Percentiles rank a stretch among this genome's conserved stretches.
These are phyloP conservation scores for Fopius arisanus DNA, from an alignment of 1,140 invertebrate species.

Conservation along the genomic window DNA sequence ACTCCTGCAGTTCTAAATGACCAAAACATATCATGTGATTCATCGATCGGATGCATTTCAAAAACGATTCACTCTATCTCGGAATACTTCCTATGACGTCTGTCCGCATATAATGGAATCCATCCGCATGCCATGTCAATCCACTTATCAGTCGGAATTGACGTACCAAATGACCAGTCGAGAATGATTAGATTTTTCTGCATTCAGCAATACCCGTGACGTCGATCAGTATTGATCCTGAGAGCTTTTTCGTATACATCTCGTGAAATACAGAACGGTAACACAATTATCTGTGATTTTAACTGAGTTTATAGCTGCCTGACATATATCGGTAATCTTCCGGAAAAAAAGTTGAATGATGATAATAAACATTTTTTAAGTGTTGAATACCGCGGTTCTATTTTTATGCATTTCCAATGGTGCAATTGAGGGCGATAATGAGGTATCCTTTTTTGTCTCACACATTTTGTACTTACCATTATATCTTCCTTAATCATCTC, in stretches of 20 bases:
- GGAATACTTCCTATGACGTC: no score
- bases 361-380: background rate
- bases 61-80: no score
- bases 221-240: background rate
- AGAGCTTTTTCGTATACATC: background rate
- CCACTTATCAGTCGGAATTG: no score
- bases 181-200: background rate
- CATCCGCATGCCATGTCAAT: no score
- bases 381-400: background rate
- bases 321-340: background rate
- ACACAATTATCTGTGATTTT: background rate
- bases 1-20: no score
- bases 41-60: background rate
- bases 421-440: no score
- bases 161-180: no score
- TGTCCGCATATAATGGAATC: no score
- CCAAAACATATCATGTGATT: no score
- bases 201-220: background rate
- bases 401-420: background rate
- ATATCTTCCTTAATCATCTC: no score
- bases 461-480: no score
- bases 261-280: background rate
- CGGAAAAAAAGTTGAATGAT: background rate
- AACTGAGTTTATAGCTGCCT: background rate
- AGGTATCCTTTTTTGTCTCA: no score